These are phyloP conservation scores for Scolopax mira DNA, from an alignment of 2,113 vertebrate genomes.

Conservation along the genomic window DNA sequence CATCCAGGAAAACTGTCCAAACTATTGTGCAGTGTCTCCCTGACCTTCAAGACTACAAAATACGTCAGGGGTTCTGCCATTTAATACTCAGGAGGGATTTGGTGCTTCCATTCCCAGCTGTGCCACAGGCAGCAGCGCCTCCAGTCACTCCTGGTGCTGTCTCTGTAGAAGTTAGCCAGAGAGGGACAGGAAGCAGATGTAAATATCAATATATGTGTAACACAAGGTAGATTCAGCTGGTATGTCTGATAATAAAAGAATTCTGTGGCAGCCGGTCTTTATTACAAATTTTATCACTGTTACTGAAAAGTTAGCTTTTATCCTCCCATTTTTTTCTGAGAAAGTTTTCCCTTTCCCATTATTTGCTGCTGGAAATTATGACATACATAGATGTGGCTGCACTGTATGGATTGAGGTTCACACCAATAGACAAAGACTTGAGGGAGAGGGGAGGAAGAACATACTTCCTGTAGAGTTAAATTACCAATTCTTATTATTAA, in stretches of 20 bases:
- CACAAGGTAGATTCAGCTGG: not conserved
- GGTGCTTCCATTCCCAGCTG: not conserved
- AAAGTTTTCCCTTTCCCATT: not conserved
- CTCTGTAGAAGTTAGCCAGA: not conserved
- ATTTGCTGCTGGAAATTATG: not conserved
- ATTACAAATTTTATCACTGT: not conserved
- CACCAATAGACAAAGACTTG: not conserved
- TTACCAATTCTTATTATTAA: not conserved
- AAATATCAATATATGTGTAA: not conserved
- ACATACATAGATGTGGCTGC: not conserved
- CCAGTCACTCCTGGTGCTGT: not conserved
- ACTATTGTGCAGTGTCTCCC: not conserved
- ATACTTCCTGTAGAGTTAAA: not conserved
- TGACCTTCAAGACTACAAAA: not conserved
- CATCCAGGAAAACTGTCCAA: not conserved
- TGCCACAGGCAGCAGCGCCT: not conserved
- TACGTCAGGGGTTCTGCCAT: not conserved
- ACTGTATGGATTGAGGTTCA: not conserved
- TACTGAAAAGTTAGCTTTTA: not conserved
- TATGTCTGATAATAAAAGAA: not conserved
- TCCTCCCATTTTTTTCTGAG: not conserved
- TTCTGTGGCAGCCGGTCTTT: not conserved
- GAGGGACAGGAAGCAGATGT: not conserved
- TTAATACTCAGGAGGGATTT: not conserved
- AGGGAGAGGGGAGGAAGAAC: not conserved